Conservation (phyloP, 2,888 invertebrate genomes). For the Parasteatoda lunata region DNA sequence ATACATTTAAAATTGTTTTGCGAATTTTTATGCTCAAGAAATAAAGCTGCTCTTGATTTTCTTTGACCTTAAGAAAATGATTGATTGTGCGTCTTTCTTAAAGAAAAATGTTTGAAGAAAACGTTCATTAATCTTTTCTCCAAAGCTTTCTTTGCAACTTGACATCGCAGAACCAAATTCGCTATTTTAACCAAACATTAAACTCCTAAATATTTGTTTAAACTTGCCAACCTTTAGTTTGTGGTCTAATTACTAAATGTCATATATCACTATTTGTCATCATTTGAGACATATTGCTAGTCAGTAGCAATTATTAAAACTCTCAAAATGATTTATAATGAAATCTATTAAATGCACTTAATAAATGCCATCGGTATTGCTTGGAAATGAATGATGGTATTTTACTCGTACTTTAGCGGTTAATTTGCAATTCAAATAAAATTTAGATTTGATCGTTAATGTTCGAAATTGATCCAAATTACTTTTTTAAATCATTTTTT, state of each 20-base stretch:
- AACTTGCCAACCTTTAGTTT: neutral
- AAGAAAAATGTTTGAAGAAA: constrained; percentile 4
- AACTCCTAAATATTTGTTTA: neutral
- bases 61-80: constrained; percentile 43
- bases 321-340: neutral
- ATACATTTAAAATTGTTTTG: constrained; percentile 24
- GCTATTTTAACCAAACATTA: neutral
- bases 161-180: neutral
- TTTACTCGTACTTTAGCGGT: too few species aligned
- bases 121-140: constrained; percentile 40
- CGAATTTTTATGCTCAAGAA: constrained; percentile 25
- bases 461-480: too few species aligned
- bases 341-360: too few species aligned
- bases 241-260: neutral
- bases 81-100: constrained; percentile 20
- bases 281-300: neutral
- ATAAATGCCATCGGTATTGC: too few species aligned
- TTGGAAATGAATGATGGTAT: too few species aligned
- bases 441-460: too few species aligned
- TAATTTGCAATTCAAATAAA: too few species aligned
- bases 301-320: neutral
- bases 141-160: neutral
- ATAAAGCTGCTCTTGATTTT: constrained; percentile 12
- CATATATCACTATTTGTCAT: neutral
- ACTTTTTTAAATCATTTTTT: too few species aligned